Percentiles rank a stretch among this genome's conserved stretches.
Conservation (phyloP, 1,140 invertebrate species). For the Drosophila orena region DNA sequence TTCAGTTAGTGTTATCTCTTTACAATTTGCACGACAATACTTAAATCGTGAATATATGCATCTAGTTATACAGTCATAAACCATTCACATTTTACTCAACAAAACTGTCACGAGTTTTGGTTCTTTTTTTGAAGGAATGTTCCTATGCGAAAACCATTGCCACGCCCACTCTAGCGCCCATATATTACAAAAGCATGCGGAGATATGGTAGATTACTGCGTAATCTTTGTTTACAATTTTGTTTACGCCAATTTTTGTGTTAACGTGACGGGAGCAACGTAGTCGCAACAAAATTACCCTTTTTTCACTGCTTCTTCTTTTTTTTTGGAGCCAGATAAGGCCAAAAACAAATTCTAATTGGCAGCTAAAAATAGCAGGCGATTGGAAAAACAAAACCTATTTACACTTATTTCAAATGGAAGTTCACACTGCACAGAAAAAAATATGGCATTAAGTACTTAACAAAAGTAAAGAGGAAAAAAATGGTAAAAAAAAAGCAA, state of each 20-base stretch:
- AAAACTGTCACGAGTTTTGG: background rate
- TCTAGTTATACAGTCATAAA: background rate
- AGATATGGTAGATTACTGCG: too few species aligned
- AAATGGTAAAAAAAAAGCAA: too few species aligned
- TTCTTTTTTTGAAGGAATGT: too few species aligned
- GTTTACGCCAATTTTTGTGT: slow-evolving; percentile 64
- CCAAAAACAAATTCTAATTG: slow-evolving; percentile 25
- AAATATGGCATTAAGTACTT: background rate
- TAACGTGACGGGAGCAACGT: slow-evolving; percentile 70
- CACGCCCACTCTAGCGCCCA: too few species aligned
- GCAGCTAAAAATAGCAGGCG: slow-evolving; percentile 58
- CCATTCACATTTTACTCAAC: background rate
- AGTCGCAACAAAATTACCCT: slow-evolving; percentile 50
- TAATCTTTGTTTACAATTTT: slow-evolving; percentile 61
- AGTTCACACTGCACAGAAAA: slow-evolving; percentile 7
- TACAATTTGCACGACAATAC: background rate
- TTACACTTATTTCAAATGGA: slow-evolving; percentile 36
- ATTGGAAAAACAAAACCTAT: slow-evolving; percentile 29
- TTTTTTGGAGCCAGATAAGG: slow-evolving; percentile 55
- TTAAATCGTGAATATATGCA: background rate
- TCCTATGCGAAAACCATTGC: too few species aligned
- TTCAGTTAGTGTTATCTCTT: background rate
- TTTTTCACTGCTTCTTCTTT: slow-evolving; percentile 38
- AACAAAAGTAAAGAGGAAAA: too few species aligned
- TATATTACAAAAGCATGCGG: too few species aligned